Base-by-base conservation (phyloP, 2,888 invertebrate genomes). In the Epinotia brunnichana region DNA sequence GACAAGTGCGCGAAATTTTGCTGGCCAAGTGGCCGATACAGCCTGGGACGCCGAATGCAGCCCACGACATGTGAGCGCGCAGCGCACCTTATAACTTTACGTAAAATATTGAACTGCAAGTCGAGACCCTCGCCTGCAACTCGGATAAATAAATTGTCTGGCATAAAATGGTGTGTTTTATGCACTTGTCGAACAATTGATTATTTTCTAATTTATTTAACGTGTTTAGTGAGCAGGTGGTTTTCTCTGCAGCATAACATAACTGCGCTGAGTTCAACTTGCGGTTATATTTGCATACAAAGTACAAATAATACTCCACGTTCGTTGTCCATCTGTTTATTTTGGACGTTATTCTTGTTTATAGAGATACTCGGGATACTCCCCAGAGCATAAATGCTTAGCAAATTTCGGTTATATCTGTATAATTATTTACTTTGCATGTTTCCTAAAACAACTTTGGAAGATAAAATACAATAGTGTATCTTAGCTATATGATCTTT, bases 281-380 rank as follows among this genome's bases (percentile, higher is more conserved):
- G n/a, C 54, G n/a, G 21, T n/a, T 19, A 10, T 54, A 64, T 64
- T 64, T 64, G 54, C 64, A 64, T 64, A 64, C 64, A 64, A 41
- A 64, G 54, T 21, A 64, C 54, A 64, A 54, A 64, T 64, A 54
- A 64, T 54, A 4, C 54, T 54, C 64, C 64, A 39, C 54, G 54
- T 64, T 39, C 17, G 51, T 3, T 7, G 62, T 51, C 62, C 24
- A 54, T 64, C 53, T 54, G 64, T 64, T 54, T 54, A 53, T 64
- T 54, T 19, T 64, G 7, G 3, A 17, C 64, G 53, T 21, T 41
- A 54, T 39, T 64, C 48, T n/a, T 63, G 54, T 39, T 54, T 53
- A 35, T 21, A 54, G 35, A 48, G 51, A 35, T n/a, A 15, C 54
- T 64, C 19, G 35, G 17, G 29, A 35, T 5, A 15, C 54, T 64